Evolutionary conservation across 2,888 invertebrate genomes (phyloP).

Genomic region (Crossocerus cetratus): DNA sequence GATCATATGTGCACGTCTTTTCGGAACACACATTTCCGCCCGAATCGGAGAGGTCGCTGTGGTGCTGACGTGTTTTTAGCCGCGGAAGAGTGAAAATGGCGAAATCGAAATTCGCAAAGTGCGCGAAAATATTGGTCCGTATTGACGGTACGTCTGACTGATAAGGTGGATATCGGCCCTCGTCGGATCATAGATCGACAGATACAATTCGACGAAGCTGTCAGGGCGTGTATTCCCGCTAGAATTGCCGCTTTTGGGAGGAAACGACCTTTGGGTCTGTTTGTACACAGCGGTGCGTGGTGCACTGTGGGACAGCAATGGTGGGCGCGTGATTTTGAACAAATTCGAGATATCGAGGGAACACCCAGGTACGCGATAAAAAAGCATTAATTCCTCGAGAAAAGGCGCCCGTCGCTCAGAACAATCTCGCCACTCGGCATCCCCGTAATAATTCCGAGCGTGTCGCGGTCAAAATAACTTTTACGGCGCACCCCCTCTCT

Average conservation of each 20-base stretch:
- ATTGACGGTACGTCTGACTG: constrained; percentile 10
- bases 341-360: constrained; percentile 69
- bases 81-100: constrained; percentile 69
- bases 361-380: constrained; percentile 53
- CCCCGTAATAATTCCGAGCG: neutral
- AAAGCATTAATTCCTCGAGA: constrained; percentile 4
- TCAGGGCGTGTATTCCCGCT: constrained; percentile 14
- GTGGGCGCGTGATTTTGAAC: constrained; percentile 79
- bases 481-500: constrained; percentile 64
- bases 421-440: too few species aligned
- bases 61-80: constrained; percentile 68
- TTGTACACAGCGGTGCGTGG: constrained; percentile 71
- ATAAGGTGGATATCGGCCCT: constrained; percentile 14
- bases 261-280: constrained; percentile 64
- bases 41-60: constrained; percentile 62
- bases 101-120: constrained; percentile 71
- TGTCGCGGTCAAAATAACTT: constrained; percentile 37
- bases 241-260: constrained; percentile 37
- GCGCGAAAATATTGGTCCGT: constrained; percentile 63
- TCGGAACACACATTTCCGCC: constrained; percentile 50
- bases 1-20: constrained; percentile 24
- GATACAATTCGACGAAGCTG: constrained; percentile 20
- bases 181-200: constrained; percentile 1
- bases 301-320: constrained; percentile 76
- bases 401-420: neutral